Base-by-base conservation (phyloP, 2,113 vertebrate species). In the Tor tambroides region DNA sequence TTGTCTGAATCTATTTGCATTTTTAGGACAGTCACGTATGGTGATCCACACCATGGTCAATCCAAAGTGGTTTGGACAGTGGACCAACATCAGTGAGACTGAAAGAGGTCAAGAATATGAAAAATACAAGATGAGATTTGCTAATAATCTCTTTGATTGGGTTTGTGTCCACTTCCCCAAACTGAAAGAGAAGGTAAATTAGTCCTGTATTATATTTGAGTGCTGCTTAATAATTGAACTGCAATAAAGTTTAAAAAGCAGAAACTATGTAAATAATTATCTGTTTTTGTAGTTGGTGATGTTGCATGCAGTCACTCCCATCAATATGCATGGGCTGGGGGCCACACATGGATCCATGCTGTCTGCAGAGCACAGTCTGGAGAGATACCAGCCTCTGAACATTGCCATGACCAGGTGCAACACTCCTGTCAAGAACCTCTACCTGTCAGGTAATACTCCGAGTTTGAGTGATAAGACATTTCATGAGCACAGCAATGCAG, bases 141-240 rank as follows among this genome's bases (percentile, higher is more conserved):
- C 83, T 12, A 76, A 85, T 54, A 9, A 76, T 76, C 83, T 85
- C 15, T 85, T 85, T 85, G 71, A 85, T 35, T 76, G 71, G 83
- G 26, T 38, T 23, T 85, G 83, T 30, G 54, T 61, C 11, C 51
- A 61, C 12, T 80, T 59, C 12, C 78, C 78, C 1, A 35, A 80
- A 14, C 41, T 76, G 41, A 76, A 76, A 28, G 74, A 76, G 41
- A 49, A 76, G 74, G 74, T 76, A 4, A 1, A n/a, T n/a, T n/a
- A n/a, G n/a, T 5, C 5, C 0, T 35, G 5, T 5, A 6, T 35
- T 5, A 35, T 35, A 35, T 35, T 35, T 35, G 35, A 35, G 35
- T 35, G 35, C 35, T 35, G 35, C 5, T 35, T 35, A 35, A 35
- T 6, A 35, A n/a, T n/a, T 35, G 30, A 21, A 11, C 32, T 2